Conservation (phyloP, 1,140 invertebrate species). For the Chelonus insularis region DNA sequence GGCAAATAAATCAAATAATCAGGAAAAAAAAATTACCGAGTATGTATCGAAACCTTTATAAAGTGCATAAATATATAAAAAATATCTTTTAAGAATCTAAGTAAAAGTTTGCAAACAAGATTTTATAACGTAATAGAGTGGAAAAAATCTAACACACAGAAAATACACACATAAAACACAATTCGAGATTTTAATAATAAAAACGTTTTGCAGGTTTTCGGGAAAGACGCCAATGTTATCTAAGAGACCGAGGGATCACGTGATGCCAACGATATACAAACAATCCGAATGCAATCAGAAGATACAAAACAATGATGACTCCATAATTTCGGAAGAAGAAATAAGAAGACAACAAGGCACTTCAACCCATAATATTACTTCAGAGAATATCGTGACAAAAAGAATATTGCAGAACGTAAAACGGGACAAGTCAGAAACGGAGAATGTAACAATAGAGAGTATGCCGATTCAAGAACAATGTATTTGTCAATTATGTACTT, state of each 20-base stretch:
- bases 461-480: slow-evolving; percentile 77
- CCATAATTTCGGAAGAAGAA: slow-evolving; percentile 13
- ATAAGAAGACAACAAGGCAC: too few relatives aligned
- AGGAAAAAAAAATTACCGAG: too few relatives aligned
- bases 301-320: slow-evolving; percentile 27
- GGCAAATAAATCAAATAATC: too few relatives aligned
- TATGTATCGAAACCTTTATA: too few relatives aligned
- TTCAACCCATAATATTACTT: too few relatives aligned
- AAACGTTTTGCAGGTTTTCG: slow-evolving; percentile 32
- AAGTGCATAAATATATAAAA: too few relatives aligned
- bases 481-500: slow-evolving; percentile 87
- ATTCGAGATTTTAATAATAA: neutral
- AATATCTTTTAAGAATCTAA: too few relatives aligned
- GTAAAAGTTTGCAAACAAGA: too few relatives aligned
- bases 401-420: too few relatives aligned
- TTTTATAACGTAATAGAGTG: too few relatives aligned
- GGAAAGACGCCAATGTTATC: slow-evolving; percentile 40
- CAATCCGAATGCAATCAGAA: slow-evolving; percentile 36
- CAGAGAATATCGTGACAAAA: too few relatives aligned
- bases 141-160: too few relatives aligned
- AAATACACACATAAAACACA: neutral
- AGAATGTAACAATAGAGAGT: slow-evolving; percentile 46
- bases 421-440: slow-evolving; percentile 23
- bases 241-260: slow-evolving; percentile 41
- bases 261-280: slow-evolving; percentile 28